A percentile compares a stretch with the other conserved stretches of the same genome.
Evolutionary conservation across 2,113 vertebrate genomes (phyloP).

Genomic region (Seriola rivoliana): DNA sequence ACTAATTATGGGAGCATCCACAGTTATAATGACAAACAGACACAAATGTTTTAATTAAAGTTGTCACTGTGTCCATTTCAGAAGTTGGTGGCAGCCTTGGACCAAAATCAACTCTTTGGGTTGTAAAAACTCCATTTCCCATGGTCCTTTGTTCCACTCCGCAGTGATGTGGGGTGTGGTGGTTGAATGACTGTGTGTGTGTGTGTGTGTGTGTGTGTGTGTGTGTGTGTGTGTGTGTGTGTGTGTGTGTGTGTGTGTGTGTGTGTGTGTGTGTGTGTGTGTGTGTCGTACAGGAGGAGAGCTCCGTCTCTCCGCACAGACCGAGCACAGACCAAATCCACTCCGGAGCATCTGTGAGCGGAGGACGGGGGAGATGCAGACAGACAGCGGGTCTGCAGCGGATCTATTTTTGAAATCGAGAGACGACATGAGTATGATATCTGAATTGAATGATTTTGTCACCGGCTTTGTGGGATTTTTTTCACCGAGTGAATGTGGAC

Average conservation of each 20-base stretch:
- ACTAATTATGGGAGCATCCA: neutral
- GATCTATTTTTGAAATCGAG: conserved; percentile 10
- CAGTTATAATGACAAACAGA: neutral
- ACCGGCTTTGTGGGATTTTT: conserved; percentile 40
- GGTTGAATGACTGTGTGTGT: conserved; percentile 61
- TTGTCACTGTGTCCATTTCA: neutral
- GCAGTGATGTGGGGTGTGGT: conserved; percentile 84
- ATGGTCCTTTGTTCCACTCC: conserved; percentile 63
- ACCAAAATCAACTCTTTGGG: conserved; percentile 11
- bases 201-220: conserved; percentile 20
- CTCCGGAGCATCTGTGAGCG: conserved; percentile 67
- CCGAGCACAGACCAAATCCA: conserved; percentile 35
- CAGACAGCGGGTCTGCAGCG: conserved; percentile 26
- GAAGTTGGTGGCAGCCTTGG: conserved; percentile 45
- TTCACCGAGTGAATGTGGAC: conserved; percentile 34
- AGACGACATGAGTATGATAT: conserved; percentile 18
- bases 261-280: neutral
- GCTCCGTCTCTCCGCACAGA: conserved; percentile 23
- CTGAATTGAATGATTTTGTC: conserved; percentile 14
- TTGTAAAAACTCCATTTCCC: conserved; percentile 72
- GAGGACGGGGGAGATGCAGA: conserved; percentile 55
- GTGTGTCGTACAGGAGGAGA: conserved; percentile 32
- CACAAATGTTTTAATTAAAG: neutral
- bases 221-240: conserved; percentile 27
- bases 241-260: conserved; percentile 7